A percentile compares a stretch with the other conserved stretches of the same genome.
These are phyloP conservation scores for Scleropages formosus DNA, from an alignment of 2,797 vertebrate species.

Conservation along the genomic window DNA sequence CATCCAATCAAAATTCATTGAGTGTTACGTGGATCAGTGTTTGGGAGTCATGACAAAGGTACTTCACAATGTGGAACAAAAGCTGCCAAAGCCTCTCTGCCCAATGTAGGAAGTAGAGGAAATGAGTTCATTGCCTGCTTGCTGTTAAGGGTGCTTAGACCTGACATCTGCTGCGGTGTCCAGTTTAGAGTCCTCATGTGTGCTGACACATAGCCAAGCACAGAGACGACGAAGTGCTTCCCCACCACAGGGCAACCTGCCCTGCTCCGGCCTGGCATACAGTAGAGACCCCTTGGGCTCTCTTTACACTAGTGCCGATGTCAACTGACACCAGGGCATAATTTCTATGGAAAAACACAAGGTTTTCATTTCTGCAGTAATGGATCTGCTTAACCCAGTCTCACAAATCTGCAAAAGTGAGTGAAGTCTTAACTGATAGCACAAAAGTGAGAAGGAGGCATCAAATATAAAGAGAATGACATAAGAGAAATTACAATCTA, in stretches of 20 bases:
- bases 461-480: conserved; percentile 51
- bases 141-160: not conserved
- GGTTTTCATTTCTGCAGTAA: conserved; percentile 47
- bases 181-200: not conserved
- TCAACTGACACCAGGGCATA: conserved; percentile 31
- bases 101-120: not conserved
- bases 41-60: too few relatives aligned
- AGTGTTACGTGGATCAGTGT: not conserved
- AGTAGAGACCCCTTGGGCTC: conserved; percentile 46
- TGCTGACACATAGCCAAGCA: conserved; percentile 9
- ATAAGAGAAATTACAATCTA: conserved; percentile 57
- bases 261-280: not conserved
- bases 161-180: not conserved
- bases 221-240: not conserved
- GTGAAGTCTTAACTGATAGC: conserved; percentile 56
- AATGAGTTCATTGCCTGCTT: conserved; percentile 10
- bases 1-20: too few relatives aligned
- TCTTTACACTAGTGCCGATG: conserved; percentile 50
- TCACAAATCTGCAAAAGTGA: conserved; percentile 50
- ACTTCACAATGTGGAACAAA: too few relatives aligned
- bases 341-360: not conserved
- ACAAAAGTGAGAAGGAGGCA: conserved; percentile 42
- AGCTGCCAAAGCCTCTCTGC: conserved; percentile 3
- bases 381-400: conserved; percentile 45
- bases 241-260: not conserved